Conservation (phyloP, 2,797 vertebrate species). For the Decapterus maruadsi region DNA sequence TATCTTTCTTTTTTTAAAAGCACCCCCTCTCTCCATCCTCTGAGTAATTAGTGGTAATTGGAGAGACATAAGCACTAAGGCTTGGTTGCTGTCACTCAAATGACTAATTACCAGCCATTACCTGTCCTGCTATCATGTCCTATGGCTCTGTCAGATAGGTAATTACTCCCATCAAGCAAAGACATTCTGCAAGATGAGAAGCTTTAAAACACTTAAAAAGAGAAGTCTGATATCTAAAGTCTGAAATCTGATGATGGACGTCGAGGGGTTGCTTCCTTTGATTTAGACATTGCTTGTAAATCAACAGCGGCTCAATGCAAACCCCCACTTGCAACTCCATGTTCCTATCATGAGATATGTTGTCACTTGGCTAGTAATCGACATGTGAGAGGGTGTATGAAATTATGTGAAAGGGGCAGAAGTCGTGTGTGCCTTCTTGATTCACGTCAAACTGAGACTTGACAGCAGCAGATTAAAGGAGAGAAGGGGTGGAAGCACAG, state of each 20-base stretch:
- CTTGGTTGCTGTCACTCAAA: slow-evolving; percentile 74
- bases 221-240: slow-evolving; percentile 5
- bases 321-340: slow-evolving; percentile 15
- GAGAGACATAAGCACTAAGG: slow-evolving; percentile 55
- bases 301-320: slow-evolving; percentile 14
- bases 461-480: slow-evolving; percentile 1
- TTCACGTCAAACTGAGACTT: not conserved
- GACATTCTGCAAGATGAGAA: slow-evolving; percentile 45
- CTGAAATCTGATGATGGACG: slow-evolving; percentile 30
- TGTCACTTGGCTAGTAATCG: slow-evolving; percentile 5
- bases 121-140: slow-evolving; percentile 75
- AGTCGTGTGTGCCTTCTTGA: not conserved
- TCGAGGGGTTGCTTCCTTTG: slow-evolving; percentile 9
- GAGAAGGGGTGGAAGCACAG: no score
- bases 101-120: slow-evolving; percentile 77
- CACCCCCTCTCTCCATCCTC: slow-evolving; percentile 27
- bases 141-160: slow-evolving; percentile 65
- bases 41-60: slow-evolving; percentile 71
- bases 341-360: slow-evolving; percentile 1
- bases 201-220: slow-evolving; percentile 47
- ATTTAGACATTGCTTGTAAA: slow-evolving; percentile 23
- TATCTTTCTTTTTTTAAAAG: slow-evolving; percentile 58
- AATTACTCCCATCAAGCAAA: slow-evolving; percentile 74
- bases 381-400: slow-evolving; percentile 3
- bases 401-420: not conserved